Percentiles rank a stretch among this genome's conserved stretches.
phyloP scores from a whole-genome alignment of 1,140 invertebrate species.

The Brachionus manjavacas region DNA sequence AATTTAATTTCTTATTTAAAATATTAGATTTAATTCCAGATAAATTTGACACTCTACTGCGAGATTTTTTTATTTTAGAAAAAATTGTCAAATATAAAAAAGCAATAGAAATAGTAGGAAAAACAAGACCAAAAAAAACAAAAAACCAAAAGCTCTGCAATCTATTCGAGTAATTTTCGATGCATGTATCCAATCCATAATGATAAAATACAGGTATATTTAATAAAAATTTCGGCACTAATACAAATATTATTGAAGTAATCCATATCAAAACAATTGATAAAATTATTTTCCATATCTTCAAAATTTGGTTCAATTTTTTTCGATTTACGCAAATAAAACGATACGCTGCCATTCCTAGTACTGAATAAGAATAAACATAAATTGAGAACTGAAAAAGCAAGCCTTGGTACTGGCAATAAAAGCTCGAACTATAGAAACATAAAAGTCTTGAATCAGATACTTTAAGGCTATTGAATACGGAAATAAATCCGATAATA shows the following conservation, averaged over 20 bases:
- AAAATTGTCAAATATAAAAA: background rate
- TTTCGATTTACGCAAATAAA: background rate
- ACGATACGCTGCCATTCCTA: constrained; percentile 22
- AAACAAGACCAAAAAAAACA: background rate
- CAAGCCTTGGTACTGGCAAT: constrained; percentile 17
- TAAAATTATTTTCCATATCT: constrained; percentile 12
- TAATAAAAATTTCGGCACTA: background rate
- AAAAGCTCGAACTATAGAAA: background rate
- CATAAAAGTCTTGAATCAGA: background rate
- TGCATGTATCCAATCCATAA: background rate
- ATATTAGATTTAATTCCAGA: background rate
- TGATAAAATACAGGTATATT: constrained; percentile 10
- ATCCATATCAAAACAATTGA: background rate
- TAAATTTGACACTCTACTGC: background rate
- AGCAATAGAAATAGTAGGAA: background rate
- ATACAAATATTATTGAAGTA: background rate
- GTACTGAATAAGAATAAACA: constrained; percentile 17
- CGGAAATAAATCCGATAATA: constrained; percentile 9
- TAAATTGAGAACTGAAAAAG: constrained; percentile 16
- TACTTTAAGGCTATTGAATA: background rate
- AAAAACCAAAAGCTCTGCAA: background rate
- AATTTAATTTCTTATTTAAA: background rate
- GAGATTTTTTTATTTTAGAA: background rate
- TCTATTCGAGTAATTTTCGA: background rate
- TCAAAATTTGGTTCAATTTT: constrained; percentile 21